These are phyloP conservation scores for Rhinoptilus africanus DNA, from an alignment of 2,113 vertebrate species.

Conservation along the genomic window DNA sequence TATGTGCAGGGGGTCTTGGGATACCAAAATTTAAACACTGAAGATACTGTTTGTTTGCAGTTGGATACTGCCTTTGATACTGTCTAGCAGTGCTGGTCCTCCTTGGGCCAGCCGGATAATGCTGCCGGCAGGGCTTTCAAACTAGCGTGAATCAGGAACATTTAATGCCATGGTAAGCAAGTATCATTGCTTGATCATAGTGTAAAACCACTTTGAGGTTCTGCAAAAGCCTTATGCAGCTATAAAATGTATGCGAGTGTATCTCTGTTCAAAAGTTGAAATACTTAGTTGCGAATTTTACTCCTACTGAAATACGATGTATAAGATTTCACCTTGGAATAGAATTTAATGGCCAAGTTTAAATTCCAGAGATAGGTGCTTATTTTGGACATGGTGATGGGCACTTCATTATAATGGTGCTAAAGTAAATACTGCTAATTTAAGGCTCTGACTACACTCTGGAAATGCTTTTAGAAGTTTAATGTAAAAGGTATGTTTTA, in stretches of 20 bases:
- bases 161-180: neutral
- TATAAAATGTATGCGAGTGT: neutral
- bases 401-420: conserved; percentile 38
- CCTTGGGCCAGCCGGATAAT: neutral
- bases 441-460: conserved; percentile 36
- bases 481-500: conserved; percentile 43
- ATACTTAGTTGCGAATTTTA: conserved; percentile 4
- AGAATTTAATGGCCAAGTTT: conserved; percentile 7
- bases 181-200: neutral
- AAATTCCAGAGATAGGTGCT: conserved; percentile 51
- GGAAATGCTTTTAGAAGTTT: conserved; percentile 41
- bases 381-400: conserved; percentile 59
- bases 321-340: conserved; percentile 34
- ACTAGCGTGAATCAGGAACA: neutral
- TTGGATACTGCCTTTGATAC: neutral
- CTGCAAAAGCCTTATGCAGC: neutral
- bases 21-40: neutral
- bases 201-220: neutral
- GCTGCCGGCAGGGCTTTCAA: neutral
- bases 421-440: conserved; percentile 60
- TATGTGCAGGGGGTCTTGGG: neutral
- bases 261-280: neutral
- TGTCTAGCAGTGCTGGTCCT: neutral
- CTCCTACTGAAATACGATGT: neutral
- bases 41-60: neutral